Evolutionary conservation across 2,113 vertebrate genomes (phyloP).

Genomic region (Sakesphorus luctuosus): DNA sequence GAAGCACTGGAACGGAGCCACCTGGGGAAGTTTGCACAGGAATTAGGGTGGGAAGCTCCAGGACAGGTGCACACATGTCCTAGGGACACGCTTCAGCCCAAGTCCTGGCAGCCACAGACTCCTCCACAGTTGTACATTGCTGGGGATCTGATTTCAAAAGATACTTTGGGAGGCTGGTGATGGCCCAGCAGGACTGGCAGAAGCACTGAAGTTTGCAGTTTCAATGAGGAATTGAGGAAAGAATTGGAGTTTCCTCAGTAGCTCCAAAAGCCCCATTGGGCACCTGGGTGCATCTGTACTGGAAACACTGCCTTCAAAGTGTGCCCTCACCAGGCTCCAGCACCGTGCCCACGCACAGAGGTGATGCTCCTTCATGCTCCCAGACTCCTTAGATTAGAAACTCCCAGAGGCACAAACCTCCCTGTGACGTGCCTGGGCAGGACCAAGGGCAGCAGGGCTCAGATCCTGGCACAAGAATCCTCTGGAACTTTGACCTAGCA

Average conservation of each 20-base stretch:
- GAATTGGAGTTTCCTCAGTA: background rate
- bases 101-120: background rate
- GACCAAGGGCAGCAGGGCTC: background rate
- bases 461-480: background rate
- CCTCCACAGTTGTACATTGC: accelerated
- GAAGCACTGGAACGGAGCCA: background rate
- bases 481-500: background rate
- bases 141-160: background rate
- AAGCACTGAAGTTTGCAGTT: background rate
- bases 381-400: background rate
- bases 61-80: background rate
- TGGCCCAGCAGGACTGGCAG: background rate
- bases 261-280: background rate
- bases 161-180: background rate
- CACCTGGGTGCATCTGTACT: background rate
- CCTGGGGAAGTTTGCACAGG: background rate
- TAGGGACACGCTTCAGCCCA: background rate
- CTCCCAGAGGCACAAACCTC: background rate
- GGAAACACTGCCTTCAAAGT: background rate
- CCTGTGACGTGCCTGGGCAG: background rate
- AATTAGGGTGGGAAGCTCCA: background rate
- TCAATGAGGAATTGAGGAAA: background rate
- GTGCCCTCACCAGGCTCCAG: background rate
- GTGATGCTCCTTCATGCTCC: background rate
- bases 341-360: background rate